A percentile compares a stretch with the other conserved stretches of the same genome.
Evolutionary conservation across 2,113 vertebrate species (phyloP).

Genomic region (Alethe diademata): DNA sequence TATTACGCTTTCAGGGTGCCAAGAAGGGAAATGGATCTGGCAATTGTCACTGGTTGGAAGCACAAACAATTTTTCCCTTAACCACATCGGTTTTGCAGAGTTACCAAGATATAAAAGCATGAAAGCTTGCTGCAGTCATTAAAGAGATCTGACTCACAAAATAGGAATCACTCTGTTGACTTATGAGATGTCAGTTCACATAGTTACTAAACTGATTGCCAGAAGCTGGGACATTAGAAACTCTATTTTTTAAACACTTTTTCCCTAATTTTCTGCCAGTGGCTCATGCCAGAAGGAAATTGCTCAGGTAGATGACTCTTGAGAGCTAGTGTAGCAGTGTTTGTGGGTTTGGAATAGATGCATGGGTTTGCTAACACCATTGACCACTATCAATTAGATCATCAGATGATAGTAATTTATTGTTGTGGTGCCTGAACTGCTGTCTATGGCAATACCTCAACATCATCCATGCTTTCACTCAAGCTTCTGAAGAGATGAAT

Average conservation of each 20-base stretch:
- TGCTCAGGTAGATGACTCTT: neutral
- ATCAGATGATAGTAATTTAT: neutral
- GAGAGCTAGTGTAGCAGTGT: neutral
- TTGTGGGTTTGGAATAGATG: neutral
- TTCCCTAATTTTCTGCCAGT: neutral
- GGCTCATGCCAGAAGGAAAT: neutral
- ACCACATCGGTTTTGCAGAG: neutral
- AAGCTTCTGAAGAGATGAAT: neutral
- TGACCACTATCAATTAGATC: neutral
- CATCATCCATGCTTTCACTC: neutral
- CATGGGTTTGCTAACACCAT: neutral
- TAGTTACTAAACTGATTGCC: neutral
- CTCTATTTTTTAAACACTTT: neutral
- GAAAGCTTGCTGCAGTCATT: neutral
- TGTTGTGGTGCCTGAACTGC: neutral
- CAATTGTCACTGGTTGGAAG: slow-evolving; percentile 21
- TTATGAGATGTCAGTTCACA: neutral
- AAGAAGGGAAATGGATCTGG: slow-evolving; percentile 49
- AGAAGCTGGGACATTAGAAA: neutral
- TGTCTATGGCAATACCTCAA: neutral
- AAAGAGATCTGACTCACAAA: slow-evolving; percentile 5
- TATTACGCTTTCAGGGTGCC: slow-evolving; percentile 15
- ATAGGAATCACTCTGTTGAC: neutral
- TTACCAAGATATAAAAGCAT: neutral
- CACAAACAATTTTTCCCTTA: slow-evolving; percentile 3